Evolutionary conservation across 2,113 vertebrate species (phyloP).

Genomic region (Parus major): DNA sequence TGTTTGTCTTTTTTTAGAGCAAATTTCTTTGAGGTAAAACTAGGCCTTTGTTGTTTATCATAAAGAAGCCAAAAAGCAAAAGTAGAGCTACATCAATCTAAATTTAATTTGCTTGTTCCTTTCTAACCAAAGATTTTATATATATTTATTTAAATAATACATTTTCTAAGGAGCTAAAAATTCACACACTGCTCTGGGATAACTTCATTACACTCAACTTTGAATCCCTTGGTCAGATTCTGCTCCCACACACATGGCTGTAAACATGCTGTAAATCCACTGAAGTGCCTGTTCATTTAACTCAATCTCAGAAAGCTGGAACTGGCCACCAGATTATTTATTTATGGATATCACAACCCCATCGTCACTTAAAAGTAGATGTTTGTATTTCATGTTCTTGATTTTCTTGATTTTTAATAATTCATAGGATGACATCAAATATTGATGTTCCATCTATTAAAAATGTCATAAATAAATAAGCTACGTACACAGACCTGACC

Average conservation of each 20-base stretch:
- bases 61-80: not conserved
- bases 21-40: not conserved
- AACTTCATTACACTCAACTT: conserved; percentile 2
- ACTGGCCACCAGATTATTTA: conserved; percentile 41
- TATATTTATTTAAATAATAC: conserved; percentile 14
- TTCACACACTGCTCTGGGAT: not conserved
- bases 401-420: conserved; percentile 60
- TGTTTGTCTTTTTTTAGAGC: not conserved
- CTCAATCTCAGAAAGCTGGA: not conserved
- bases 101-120: conserved; percentile 1
- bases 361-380: conserved; percentile 47
- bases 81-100: not conserved
- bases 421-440: conserved; percentile 47
- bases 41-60: not conserved
- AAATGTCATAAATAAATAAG: conserved; percentile 63
- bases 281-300: conserved; percentile 10
- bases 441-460: conserved; percentile 49
- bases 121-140: not conserved
- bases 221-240: conserved; percentile 20
- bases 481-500: not conserved
- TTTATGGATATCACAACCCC: conserved; percentile 46
- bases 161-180: conserved; percentile 15
- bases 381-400: conserved; percentile 61
- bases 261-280: conserved; percentile 30
- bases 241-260: not conserved